Conservation (phyloP, 2,797 vertebrate species). For the Characodon lateralis region DNA sequence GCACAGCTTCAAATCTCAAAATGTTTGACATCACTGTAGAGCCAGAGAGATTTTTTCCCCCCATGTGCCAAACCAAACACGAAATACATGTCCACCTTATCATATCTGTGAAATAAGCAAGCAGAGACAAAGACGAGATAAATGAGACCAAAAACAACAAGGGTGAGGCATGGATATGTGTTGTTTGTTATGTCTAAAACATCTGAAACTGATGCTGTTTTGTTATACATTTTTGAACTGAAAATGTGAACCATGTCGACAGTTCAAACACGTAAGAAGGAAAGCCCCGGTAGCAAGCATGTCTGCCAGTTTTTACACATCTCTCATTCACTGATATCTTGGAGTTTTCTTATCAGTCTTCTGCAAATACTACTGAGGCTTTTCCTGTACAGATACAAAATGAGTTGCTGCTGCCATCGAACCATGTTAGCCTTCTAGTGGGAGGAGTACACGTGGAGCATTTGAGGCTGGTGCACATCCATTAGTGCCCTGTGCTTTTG, state of each 20-base stretch:
- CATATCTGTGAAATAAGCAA: conserved; percentile 20
- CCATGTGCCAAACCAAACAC: conserved; percentile 51
- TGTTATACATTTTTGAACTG: not conserved
- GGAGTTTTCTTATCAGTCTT: conserved; percentile 2
- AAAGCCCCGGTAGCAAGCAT: conserved; percentile 4
- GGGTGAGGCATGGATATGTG: conserved; percentile 13
- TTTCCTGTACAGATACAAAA: conserved; percentile 22
- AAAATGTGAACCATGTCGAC: conserved; percentile 6
- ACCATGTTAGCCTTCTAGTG: conserved; percentile 42
- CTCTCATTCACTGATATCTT: conserved; percentile 18
- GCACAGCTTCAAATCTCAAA: conserved; percentile 28
- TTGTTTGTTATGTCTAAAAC: conserved; percentile 28
- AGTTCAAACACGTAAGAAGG: conserved; percentile 12
- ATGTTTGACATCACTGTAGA: conserved; percentile 37
- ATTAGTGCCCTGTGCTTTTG: conserved; percentile 70
- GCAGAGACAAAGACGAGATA: conserved; percentile 32
- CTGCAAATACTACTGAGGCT: not conserved
- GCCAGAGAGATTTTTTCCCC: conserved; percentile 32
- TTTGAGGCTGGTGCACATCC: conserved; percentile 49
- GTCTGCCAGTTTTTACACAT: not conserved
- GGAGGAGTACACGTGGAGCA: conserved; percentile 39
- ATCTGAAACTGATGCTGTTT: conserved; percentile 17
- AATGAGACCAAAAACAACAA: conserved; percentile 31
- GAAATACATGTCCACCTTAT: conserved; percentile 41
- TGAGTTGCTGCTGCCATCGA: conserved; percentile 26